Evolutionary conservation across 2,113 vertebrate genomes (phyloP).

Genomic region (Hucho hucho): DNA sequence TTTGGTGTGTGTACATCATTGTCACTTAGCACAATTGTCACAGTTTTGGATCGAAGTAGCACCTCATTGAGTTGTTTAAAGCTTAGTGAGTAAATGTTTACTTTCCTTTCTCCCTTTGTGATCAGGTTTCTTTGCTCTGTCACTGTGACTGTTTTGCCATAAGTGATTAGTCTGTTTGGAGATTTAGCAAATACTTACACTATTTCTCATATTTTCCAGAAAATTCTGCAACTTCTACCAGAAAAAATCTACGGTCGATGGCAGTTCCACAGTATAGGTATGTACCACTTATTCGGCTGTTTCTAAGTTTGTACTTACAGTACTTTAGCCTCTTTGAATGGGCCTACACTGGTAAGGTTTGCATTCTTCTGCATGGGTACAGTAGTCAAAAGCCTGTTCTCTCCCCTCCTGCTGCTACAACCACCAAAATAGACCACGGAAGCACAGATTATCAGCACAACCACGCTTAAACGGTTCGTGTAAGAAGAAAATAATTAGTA

Average conservation of each 20-base stretch:
- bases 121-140: neutral
- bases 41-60: too few species aligned
- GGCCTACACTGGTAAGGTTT: neutral
- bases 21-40: too few species aligned
- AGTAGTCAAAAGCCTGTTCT: conserved; percentile 1
- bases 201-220: conserved; percentile 76
- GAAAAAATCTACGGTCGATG: conserved; percentile 97
- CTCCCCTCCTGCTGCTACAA: conserved; percentile 23
- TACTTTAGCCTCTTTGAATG: neutral
- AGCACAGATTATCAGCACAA: conserved; percentile 33
- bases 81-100: too few species aligned
- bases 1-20: neutral
- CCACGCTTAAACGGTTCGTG: conserved; percentile 48
- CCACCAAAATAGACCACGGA: conserved; percentile 29
- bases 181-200: neutral
- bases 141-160: neutral
- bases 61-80: too few species aligned
- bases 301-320: neutral
- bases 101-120: too few species aligned
- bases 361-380: neutral
- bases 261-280: conserved; percentile 99
- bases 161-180: neutral
- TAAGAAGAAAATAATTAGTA: conserved; percentile 68
- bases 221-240: conserved; percentile 96
- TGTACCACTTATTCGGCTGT: conserved; percentile 40